Conservation (phyloP, 2,888 invertebrate species). For the Cheilosia urbana region DNA sequence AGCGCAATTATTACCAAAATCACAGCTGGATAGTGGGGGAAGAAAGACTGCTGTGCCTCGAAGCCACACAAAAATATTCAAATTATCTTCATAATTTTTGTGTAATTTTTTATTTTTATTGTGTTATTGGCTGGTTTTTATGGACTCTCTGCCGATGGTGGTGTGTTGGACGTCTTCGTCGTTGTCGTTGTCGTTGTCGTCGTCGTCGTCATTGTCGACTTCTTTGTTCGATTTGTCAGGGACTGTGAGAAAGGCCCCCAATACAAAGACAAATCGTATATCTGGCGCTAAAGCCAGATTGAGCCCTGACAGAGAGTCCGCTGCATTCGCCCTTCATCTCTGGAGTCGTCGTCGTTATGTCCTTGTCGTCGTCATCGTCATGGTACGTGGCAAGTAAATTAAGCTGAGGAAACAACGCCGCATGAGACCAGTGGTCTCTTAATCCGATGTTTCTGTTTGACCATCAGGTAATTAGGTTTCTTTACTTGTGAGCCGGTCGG, state of each 20-base stretch:
- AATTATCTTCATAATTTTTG: constrained; percentile 74
- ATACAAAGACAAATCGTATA: constrained; percentile 43
- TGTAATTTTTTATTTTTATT: constrained; percentile 75
- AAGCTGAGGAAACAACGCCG: constrained; percentile 67
- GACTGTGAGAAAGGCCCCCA: constrained; percentile 76
- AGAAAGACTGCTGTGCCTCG: constrained; percentile 22
- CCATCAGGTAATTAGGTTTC: constrained; percentile 73
- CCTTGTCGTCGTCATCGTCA: constrained; percentile 40
- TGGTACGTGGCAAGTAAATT: constrained; percentile 67
- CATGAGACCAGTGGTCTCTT: constrained; percentile 64
- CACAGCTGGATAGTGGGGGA: constrained; percentile 76
- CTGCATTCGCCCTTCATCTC: constrained; percentile 34
- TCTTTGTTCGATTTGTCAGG: constrained; percentile 77
- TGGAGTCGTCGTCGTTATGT: constrained; percentile 14
- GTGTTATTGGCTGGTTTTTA: constrained; percentile 71
- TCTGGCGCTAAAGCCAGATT: constrained; percentile 61
- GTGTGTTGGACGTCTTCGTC: constrained; percentile 40
- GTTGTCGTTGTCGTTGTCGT: constrained; percentile 78
- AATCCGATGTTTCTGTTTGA: constrained; percentile 75
- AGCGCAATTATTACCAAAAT: constrained; percentile 76
- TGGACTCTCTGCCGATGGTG: constrained; percentile 33
- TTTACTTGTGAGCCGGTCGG: constrained; percentile 42
- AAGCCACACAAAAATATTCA: constrained; percentile 65
- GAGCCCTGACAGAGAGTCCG: constrained; percentile 48
- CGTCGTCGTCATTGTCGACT: constrained; percentile 74